Evolutionary conservation across 2,888 invertebrate genomes (phyloP).

Genomic region (Drosophila limbata): DNA sequence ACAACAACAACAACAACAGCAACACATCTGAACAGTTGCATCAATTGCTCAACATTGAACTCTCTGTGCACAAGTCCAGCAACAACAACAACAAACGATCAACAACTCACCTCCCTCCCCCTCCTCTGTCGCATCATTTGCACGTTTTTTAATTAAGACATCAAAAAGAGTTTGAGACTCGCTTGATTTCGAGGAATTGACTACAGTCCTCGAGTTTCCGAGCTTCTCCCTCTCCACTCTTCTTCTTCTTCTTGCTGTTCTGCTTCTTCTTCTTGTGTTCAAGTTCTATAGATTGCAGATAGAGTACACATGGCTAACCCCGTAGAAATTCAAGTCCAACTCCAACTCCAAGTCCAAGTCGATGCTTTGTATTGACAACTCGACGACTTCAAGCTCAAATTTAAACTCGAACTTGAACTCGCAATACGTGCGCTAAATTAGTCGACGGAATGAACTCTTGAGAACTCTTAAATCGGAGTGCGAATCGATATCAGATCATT

Average conservation of each 20-base stretch:
- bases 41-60: slow-evolving; percentile 82
- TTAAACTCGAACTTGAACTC: not conserved
- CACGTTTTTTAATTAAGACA: slow-evolving; percentile 82
- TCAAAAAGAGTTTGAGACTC: slow-evolving; percentile 81
- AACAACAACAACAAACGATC: not conserved
- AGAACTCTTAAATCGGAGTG: not conserved
- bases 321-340: slow-evolving; percentile 28
- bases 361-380: slow-evolving; percentile 55
- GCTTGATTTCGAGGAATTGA: slow-evolving; percentile 79
- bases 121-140: slow-evolving; percentile 65
- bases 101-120: slow-evolving; percentile 5
- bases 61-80: slow-evolving; percentile 59
- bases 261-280: slow-evolving; percentile 47
- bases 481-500: not conserved
- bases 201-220: slow-evolving; percentile 47
- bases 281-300: slow-evolving; percentile 71
- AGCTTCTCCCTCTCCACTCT: not conserved
- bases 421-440: slow-evolving; percentile 67
- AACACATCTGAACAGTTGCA: slow-evolving; percentile 82
- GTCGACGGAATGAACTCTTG: slow-evolving; percentile 51
- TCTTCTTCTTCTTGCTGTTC: slow-evolving; percentile 21
- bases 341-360: slow-evolving; percentile 26
- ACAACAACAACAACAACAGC: slow-evolving; percentile 49
- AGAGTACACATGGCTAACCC: slow-evolving; percentile 67
- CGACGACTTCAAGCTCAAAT: slow-evolving; percentile 30